Percentiles rank a stretch among this genome's conserved stretches.
These are phyloP conservation scores for Sesia apiformis DNA, from an alignment of 2,888 invertebrate species.

Conservation along the genomic window DNA sequence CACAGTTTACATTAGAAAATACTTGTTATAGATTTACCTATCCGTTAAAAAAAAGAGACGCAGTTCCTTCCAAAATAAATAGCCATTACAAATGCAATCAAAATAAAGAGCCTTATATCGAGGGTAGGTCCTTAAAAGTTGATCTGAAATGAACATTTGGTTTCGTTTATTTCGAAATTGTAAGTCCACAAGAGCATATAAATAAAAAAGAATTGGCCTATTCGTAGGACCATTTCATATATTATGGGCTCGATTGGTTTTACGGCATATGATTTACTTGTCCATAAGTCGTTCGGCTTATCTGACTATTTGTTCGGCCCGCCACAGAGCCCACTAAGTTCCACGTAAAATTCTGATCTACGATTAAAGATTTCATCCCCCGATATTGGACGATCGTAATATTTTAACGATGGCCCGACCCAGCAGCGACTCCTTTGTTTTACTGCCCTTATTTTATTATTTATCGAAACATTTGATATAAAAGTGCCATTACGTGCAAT, in stretches of 20 bases:
- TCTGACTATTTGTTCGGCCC: constrained; percentile 37
- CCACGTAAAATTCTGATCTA: constrained; percentile 47
- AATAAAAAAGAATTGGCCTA: constrained; percentile 5
- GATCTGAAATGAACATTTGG: too few species aligned
- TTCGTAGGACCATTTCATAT: background rate
- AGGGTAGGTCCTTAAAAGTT: too few species aligned
- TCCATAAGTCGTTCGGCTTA: constrained; percentile 36
- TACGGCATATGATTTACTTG: constrained; percentile 44
- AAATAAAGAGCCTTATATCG: too few species aligned
- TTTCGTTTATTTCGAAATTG: too few species aligned
- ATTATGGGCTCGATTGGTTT: constrained; percentile 35
- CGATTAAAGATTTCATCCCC: constrained; percentile 67
- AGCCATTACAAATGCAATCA: too few species aligned
- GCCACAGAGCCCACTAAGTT: constrained; percentile 34
- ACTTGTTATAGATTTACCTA: too few species aligned
- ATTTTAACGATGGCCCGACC: constrained; percentile 62
- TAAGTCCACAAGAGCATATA: background rate
- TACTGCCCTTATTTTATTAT: constrained; percentile 65
- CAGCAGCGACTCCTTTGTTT: constrained; percentile 54
- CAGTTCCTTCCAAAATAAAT: too few species aligned
- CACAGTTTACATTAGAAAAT: too few species aligned
- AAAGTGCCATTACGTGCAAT: constrained; percentile 54
- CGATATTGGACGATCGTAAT: constrained; percentile 69
- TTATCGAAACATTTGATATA: constrained; percentile 66
- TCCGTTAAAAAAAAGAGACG: too few species aligned